phyloP scores from a whole-genome alignment of 2,888 invertebrate species.

The Saturnia japonica region DNA sequence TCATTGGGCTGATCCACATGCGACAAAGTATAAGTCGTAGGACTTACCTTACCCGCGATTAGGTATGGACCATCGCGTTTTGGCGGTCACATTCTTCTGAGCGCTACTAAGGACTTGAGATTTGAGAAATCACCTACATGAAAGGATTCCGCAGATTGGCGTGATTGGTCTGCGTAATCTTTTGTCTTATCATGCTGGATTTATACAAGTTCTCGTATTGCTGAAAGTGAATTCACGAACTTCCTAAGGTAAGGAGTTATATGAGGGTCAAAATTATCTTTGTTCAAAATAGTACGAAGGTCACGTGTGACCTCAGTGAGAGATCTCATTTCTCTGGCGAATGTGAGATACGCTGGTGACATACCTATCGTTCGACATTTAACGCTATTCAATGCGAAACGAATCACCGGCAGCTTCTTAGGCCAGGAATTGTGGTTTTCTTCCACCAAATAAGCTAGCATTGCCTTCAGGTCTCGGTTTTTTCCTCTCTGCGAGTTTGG shows the following conservation, averaged over 20 bases:
- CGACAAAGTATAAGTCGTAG: too few relatives aligned
- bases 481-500: conserved; percentile 47
- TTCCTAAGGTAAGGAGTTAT: conserved; percentile 27
- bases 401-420: conserved; percentile 29
- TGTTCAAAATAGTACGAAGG: background rate
- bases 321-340: conserved; percentile 39
- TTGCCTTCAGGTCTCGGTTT: conserved; percentile 43
- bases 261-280: conserved; percentile 32
- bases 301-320: conserved; percentile 21
- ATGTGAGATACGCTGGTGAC: conserved; percentile 38
- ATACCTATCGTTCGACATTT: conserved; percentile 27
- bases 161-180: background rate
- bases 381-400: conserved; percentile 37
- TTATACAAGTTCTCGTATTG: conserved; percentile 6
- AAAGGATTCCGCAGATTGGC: background rate
- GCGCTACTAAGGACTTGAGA: too few relatives aligned
- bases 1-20: too few relatives aligned
- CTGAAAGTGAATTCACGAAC: background rate
- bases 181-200: conserved; percentile 10
- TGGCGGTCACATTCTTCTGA: too few relatives aligned
- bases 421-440: conserved; percentile 37
- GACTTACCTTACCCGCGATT: too few relatives aligned
- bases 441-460: conserved; percentile 33
- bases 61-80: too few relatives aligned
- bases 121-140: too few relatives aligned